phyloP scores from a whole-genome alignment of 1,140 invertebrate genomes.

The Panulirus ornatus region DNA sequence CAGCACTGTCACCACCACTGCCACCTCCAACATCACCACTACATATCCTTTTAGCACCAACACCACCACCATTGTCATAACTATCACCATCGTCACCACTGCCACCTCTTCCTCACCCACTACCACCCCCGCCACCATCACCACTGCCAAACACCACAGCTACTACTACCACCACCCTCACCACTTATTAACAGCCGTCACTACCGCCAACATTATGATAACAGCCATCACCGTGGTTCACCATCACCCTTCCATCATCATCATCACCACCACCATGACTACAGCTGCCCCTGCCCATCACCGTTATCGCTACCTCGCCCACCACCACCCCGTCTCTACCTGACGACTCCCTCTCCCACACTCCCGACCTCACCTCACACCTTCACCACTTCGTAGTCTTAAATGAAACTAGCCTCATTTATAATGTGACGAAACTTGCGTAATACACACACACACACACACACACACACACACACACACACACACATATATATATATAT shows the following conservation, averaged over 20 bases:
- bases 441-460: too few species aligned
- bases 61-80: background rate
- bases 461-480: too few species aligned
- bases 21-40: conserved; percentile 1
- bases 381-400: background rate
- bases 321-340: background rate
- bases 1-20: background rate
- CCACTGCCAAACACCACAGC: conserved; percentile 1
- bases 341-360: background rate
- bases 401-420: too few species aligned
- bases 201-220: background rate
- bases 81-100: background rate
- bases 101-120: background rate
- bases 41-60: background rate
- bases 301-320: background rate
- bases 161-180: conserved; percentile 9
- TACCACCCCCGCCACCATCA: too few species aligned
- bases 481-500: too few species aligned
- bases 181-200: background rate
- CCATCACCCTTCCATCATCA: background rate
- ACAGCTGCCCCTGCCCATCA: background rate
- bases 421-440: too few species aligned
- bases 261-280: background rate
- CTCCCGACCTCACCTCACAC: background rate
- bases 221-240: background rate